These are phyloP conservation scores for Atherinomorus stipes DNA, from an alignment of 2,113 vertebrate species.

Conservation along the genomic window DNA sequence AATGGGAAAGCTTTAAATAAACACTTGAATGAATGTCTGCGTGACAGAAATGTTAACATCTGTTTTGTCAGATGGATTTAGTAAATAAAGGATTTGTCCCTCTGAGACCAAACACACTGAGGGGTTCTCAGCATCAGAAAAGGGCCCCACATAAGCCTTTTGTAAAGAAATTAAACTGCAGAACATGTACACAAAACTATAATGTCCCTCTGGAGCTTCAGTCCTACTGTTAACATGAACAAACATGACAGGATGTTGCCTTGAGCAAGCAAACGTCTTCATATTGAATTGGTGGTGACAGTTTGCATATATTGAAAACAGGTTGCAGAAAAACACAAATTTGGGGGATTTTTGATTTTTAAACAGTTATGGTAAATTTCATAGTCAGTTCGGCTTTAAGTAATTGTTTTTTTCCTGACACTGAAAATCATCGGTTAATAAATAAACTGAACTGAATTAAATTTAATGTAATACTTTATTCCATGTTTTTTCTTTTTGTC, in stretches of 20 bases:
- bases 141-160: constrained; percentile 45
- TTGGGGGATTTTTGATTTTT: neutral
- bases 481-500: too few species aligned
- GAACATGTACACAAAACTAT: constrained; percentile 32
- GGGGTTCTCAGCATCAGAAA: constrained; percentile 60
- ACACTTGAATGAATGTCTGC: constrained; percentile 60
- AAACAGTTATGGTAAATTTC: neutral
- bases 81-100: constrained; percentile 67
- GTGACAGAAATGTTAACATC: constrained; percentile 64
- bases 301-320: constrained; percentile 16
- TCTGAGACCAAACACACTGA: constrained; percentile 61
- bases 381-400: neutral
- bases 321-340: neutral
- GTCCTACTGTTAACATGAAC: constrained; percentile 51
- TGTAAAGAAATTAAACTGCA: constrained; percentile 50
- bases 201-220: constrained; percentile 23
- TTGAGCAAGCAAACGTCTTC: constrained; percentile 39
- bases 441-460: too few species aligned
- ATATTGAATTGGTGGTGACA: constrained; percentile 30
- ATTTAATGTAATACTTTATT: too few species aligned
- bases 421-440: too few species aligned
- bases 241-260: constrained; percentile 59
- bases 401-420: neutral
- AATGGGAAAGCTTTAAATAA: constrained; percentile 53
- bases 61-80: constrained; percentile 60